Evolutionary conservation across 2,113 vertebrate genomes (phyloP).

Genomic region (Epinephelus moara): DNA sequence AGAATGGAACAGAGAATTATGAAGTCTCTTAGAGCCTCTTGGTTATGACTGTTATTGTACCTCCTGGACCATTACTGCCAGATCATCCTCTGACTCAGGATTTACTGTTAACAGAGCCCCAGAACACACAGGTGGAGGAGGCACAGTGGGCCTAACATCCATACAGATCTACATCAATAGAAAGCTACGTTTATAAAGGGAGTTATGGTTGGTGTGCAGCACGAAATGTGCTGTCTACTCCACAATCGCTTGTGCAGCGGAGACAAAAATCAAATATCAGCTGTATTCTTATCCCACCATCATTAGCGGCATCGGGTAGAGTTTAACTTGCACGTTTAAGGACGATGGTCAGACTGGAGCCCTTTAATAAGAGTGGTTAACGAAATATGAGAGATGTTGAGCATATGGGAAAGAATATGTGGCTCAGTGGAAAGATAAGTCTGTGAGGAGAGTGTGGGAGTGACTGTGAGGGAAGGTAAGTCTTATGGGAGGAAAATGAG

Average conservation of each 20-base stretch:
- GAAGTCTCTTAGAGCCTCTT: neutral
- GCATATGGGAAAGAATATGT: slow-evolving; percentile 26
- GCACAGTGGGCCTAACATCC: neutral
- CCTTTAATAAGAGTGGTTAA: neutral
- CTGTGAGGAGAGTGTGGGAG: neutral
- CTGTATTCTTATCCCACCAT: neutral
- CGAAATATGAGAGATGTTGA: slow-evolving; percentile 6
- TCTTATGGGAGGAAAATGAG: neutral
- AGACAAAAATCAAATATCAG: neutral
- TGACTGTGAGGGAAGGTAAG: slow-evolving; percentile 12
- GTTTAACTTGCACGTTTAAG: slow-evolving; percentile 13
- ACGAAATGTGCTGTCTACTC: neutral
- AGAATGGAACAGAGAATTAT: neutral
- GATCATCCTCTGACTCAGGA: slow-evolving; percentile 23
- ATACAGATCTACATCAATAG: neutral
- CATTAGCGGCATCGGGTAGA: neutral
- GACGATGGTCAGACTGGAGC: neutral
- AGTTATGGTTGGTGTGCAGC: neutral
- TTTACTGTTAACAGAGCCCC: neutral
- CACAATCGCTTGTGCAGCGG: neutral
- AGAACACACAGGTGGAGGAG: slow-evolving; percentile 2
- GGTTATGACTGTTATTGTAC: neutral
- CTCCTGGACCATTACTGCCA: neutral
- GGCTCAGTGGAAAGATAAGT: slow-evolving; percentile 9
- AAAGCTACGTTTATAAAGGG: slow-evolving; percentile 1